Percentiles rank a stretch among this genome's conserved stretches.
phyloP scores from a whole-genome alignment of 2,888 invertebrate genomes.

The Epinotia demarniana region DNA sequence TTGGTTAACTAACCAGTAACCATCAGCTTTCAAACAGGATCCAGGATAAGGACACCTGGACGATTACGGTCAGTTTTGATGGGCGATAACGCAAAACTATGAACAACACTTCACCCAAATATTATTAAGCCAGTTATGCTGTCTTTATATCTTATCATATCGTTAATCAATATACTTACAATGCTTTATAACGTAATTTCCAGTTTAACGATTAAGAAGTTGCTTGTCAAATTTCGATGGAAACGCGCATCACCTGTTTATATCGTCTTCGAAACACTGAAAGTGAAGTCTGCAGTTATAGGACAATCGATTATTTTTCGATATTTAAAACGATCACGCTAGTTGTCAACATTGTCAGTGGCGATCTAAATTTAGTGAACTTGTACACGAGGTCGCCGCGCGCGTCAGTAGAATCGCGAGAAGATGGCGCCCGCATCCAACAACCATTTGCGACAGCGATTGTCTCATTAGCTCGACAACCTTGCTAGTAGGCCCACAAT shows the following conservation, averaged over 20 bases:
- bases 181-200: neutral
- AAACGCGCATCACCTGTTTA: neutral
- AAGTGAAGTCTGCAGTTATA: constrained; percentile 2
- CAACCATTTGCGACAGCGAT: constrained; percentile 61
- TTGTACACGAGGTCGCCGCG: constrained; percentile 69
- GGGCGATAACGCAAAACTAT: neutral
- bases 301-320: constrained; percentile 17
- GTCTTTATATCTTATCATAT: neutral
- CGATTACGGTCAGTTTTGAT: neutral
- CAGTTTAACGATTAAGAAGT: neutral
- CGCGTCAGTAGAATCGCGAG: constrained; percentile 69
- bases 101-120: neutral
- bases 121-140: neutral
- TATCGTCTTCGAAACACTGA: neutral
- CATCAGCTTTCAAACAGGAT: neutral
- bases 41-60: neutral
- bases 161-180: neutral
- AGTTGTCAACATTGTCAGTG: constrained; percentile 59
- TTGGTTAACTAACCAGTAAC: neutral
- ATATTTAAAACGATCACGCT: constrained; percentile 31
- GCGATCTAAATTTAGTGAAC: constrained; percentile 73
- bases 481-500: constrained; percentile 73
- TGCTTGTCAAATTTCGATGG: neutral
- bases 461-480: constrained; percentile 68
- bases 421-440: constrained; percentile 70